Base-by-base conservation (phyloP, 1,140 invertebrate genomes). In the Olivierus martensii region DNA sequence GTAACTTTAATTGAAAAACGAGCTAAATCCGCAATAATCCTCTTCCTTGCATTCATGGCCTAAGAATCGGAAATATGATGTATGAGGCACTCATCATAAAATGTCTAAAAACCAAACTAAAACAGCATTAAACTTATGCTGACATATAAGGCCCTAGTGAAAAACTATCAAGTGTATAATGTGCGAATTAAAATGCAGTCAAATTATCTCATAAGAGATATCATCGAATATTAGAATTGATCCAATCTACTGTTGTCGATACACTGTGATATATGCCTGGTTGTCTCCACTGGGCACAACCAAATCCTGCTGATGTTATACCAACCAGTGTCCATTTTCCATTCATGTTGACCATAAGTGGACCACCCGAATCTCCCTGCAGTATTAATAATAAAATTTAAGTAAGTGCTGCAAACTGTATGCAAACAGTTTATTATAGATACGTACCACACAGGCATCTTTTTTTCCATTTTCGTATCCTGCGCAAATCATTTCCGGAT, bases 401-500 rank as follows among this genome's bases (percentile, higher is more conserved):
- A n/a, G n/a, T n/a, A n/a, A n/a, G n/a, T n/a, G n/a, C n/a, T n/a
- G n/a, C n/a, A n/a, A n/a, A n/a, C n/a, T n/a, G n/a, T n/a, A n/a
- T n/a, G n/a, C n/a, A n/a, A n/a, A n/a, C n/a, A n/a, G n/a, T n/a
- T n/a, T n/a, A n/a, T n/a, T n/a, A 17, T 38, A 19, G 12, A 44
- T 10, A 46, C 44, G 49, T 54, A 61, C 60, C 38, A 63, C 61
- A 51, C 63, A 65, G 12, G 63, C 61, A 65, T 86, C 83, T 63
- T 89, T 87, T 12, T 87, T 87, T 2, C 92, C 92, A 18, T 83
- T 80, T 57, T 85, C 76, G 66, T 95, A 95, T 1, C 91, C 92
- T 4, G 91, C 92, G 69, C 93, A 96, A 67, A 96, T 82, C 91
- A 96, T 97, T 71, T 94, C 89, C 51, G 90, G 87, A 67, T 92